Evolutionary conservation across 2,113 vertebrate species (phyloP), one percentile per base, ranked within the genome.

Genomic region (Paramisgurnus dabryanus): DNA sequence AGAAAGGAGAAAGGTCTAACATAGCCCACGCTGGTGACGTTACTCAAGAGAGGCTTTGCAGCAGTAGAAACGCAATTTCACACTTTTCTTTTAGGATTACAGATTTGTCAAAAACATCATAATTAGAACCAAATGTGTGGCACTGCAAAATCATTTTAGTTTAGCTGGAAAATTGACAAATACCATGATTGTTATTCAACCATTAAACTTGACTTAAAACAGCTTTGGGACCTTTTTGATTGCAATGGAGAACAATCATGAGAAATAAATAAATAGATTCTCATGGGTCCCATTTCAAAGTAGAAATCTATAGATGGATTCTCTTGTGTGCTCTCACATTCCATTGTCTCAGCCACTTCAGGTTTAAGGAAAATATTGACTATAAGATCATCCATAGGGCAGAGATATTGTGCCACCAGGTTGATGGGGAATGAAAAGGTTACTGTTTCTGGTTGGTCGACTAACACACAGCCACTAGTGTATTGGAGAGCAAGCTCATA

Each of bases 1-100:
- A 93, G 90, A 87, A 82, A 87, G 89, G 88, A 86, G 85, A 91
- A 92, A 90, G 91, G 92, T 91, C 91, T 89, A 90, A 87, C 87
- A 75, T 83, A 86, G 40, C 92, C 91, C 82, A 86, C 90, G 65
- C 84, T 89, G 77, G 65, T 82, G 77, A 84, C 81, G 81, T 83
- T 87, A 83, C 86, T 87, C 77, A 74, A 84, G 86, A 85, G 83
- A 85, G 58, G 73, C 79, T 76, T 75, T 40, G 70, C 83, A 84
- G 81, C 84, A 8, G 85, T 80, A 90, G 88, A 83, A 84, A 75
- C 75, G 86, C 84, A 85, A 88, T 89, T 89, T 89, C 87, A 86
- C 87, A 86, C 82, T 85, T 90, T 87, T 86, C 84, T 86, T 80
- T 67, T 85, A 85, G 76, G 60, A 66, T 70, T 10, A 43, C 34